Percentiles rank a stretch among this genome's conserved stretches.
These are phyloP conservation scores for Suillia variegata DNA, from an alignment of 2,888 invertebrate species.

Conservation along the genomic window DNA sequence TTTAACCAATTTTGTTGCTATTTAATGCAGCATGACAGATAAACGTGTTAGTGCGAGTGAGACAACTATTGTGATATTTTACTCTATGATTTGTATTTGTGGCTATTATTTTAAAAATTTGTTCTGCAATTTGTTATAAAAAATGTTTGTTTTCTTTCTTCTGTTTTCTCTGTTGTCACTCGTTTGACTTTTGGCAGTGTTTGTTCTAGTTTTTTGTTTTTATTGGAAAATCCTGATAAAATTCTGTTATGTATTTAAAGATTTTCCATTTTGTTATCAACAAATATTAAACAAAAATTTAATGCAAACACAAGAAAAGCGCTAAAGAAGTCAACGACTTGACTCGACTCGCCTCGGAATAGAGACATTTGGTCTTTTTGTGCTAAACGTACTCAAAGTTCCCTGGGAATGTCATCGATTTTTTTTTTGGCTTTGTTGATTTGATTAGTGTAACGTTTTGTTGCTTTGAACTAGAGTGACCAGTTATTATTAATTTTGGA, in stretches of 20 bases:
- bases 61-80: background rate
- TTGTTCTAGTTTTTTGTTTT: too few relatives aligned
- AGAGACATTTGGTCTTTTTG: too few relatives aligned
- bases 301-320: constrained; percentile 6
- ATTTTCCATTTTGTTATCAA: background rate
- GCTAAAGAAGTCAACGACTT: background rate
- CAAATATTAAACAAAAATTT: background rate
- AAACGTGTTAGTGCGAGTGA: too few relatives aligned
- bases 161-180: background rate
- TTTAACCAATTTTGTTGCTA: too few relatives aligned
- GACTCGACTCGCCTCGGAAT: too few relatives aligned
- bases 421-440: background rate
- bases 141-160: background rate
- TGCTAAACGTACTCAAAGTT: too few relatives aligned
- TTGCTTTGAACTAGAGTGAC: background rate
- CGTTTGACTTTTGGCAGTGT: background rate
- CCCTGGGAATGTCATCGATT: constrained; percentile 12
- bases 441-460: background rate
- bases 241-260: background rate
- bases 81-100: background rate
- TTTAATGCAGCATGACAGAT: too few relatives aligned
- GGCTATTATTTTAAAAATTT: background rate
- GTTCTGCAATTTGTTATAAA: constrained; percentile 3
- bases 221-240: constrained; percentile 6
- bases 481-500: background rate